These are phyloP conservation scores for Brachionus sp. DNA, from an alignment of 1,140 invertebrate genomes.

Conservation along the genomic window DNA sequence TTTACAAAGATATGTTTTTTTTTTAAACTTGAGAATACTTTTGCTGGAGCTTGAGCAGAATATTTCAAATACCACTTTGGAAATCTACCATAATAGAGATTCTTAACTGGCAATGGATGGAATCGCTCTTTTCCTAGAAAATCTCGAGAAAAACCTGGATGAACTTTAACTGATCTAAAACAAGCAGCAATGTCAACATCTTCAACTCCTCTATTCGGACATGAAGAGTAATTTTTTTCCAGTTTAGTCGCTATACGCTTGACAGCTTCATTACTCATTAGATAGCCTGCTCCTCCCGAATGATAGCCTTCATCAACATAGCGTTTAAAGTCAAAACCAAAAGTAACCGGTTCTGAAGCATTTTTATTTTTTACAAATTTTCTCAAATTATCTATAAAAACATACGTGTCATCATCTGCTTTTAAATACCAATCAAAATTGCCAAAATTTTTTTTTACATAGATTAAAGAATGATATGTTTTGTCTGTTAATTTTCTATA, in stretches of 20 bases:
- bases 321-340: conserved; percentile 57
- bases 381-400: conserved; percentile 61
- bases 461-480: not conserved
- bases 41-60: not conserved
- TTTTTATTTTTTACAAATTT: conserved; percentile 51
- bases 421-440: conserved; percentile 83
- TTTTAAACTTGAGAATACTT: not conserved
- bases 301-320: conserved; percentile 50
- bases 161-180: conserved; percentile 77
- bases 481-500: conserved; percentile 45
- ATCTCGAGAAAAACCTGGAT: conserved; percentile 80
- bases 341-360: conserved; percentile 49
- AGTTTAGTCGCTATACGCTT: not conserved
- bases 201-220: conserved; percentile 64
- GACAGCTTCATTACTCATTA: conserved; percentile 67
- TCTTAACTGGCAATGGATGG: conserved; percentile 61
- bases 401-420: conserved; percentile 87
- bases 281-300: conserved; percentile 69
- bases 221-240: not conserved
- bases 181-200: conserved; percentile 92
- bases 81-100: conserved; percentile 24
- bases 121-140: conserved; percentile 77
- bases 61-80: conserved; percentile 14
- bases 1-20: not conserved
- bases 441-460: not conserved